Evolutionary conservation across 1,140 invertebrate genomes (phyloP).

Genomic region (Tetragonula clypearis): DNA sequence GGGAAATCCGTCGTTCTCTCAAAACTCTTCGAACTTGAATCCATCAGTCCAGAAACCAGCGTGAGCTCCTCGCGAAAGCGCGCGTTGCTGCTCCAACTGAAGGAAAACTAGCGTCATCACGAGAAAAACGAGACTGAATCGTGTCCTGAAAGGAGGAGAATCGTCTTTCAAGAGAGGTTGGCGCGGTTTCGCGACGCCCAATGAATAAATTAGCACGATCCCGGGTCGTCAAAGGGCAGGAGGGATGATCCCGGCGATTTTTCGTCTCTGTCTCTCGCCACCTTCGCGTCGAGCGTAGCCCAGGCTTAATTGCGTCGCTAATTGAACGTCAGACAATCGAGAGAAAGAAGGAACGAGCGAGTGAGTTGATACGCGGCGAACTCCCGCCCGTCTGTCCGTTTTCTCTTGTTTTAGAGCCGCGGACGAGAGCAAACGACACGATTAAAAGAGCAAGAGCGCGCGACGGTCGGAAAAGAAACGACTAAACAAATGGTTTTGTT

Average conservation of each 20-base stretch:
- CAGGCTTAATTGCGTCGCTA: slow-evolving; percentile 38
- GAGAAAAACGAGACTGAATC: background rate
- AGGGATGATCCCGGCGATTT: background rate
- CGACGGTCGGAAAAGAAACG: background rate
- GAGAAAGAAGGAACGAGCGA: slow-evolving; percentile 1
- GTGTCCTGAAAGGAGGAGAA: background rate
- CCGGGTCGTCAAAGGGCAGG: background rate
- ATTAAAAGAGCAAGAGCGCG: background rate
- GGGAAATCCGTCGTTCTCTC: background rate
- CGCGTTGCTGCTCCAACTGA: background rate
- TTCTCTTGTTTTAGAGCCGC: background rate
- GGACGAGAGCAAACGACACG: background rate
- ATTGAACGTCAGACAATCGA: slow-evolving; percentile 58
- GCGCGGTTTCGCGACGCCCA: background rate
- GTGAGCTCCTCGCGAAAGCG: background rate
- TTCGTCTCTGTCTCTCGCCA: slow-evolving; percentile 14
- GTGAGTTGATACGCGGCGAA: slow-evolving; percentile 10
- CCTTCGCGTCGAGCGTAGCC: background rate
- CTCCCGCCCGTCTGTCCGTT: background rate
- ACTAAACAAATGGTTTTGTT: background rate
- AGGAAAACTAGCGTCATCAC: background rate
- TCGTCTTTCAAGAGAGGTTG: background rate
- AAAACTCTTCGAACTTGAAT: background rate
- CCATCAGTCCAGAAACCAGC: background rate
- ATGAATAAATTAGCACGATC: slow-evolving; percentile 49